These are phyloP conservation scores for Antigone vipio DNA, from an alignment of 2,113 vertebrate species.

Conservation along the genomic window DNA sequence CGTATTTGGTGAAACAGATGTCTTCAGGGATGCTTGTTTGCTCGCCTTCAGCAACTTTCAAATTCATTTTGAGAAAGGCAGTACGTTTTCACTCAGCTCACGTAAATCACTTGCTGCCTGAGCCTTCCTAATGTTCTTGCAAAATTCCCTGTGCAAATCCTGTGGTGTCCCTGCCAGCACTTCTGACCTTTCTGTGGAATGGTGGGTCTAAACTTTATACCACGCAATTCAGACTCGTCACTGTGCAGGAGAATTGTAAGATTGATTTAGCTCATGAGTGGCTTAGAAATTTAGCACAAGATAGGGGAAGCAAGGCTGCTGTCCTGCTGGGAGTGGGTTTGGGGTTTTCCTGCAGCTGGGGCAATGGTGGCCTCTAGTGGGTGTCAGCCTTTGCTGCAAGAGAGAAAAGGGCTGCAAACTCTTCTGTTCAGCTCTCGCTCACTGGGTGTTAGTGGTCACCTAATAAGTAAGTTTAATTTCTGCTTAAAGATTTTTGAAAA, in stretches of 20 bases:
- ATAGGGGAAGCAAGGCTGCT: accelerated
- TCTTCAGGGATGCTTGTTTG: background rate
- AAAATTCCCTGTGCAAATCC: background rate
- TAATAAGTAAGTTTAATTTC: background rate
- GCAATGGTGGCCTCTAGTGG: constrained; percentile 58
- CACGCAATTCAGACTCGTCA: accelerated
- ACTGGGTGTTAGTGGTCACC: background rate
- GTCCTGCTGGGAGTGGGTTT: background rate
- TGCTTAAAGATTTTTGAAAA: background rate
- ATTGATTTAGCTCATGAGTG: accelerated
- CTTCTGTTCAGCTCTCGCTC: accelerated
- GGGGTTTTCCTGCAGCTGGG: background rate
- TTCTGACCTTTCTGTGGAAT: background rate
- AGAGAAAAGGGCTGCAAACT: accelerated
- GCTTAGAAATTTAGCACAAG: accelerated
- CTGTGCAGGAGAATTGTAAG: background rate
- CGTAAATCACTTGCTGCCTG: background rate
- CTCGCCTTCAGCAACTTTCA: background rate
- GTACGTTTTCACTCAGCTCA: background rate
- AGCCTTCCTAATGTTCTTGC: accelerated
- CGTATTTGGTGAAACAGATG: background rate
- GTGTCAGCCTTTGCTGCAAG: background rate
- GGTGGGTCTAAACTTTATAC: background rate
- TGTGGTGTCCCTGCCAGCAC: background rate
- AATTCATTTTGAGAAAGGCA: background rate